phyloP scores from a whole-genome alignment of 2,113 vertebrate genomes.

The Thinocorus orbignyianus region DNA sequence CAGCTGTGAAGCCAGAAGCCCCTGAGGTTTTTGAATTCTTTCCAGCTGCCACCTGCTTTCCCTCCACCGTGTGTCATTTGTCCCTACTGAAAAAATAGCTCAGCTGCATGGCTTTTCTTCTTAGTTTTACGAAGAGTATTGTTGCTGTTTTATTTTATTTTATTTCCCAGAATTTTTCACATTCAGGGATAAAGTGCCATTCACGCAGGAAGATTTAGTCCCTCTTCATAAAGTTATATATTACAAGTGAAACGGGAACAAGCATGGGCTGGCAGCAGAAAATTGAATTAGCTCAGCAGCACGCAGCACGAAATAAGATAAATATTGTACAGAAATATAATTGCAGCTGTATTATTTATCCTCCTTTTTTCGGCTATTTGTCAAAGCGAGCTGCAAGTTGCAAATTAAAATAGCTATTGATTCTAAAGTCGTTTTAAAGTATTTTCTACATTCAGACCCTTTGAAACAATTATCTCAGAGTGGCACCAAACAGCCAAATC shows the following conservation, averaged over 20 bases:
- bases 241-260: conserved; percentile 56
- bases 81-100: not conserved
- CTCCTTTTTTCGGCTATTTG: conserved; percentile 23
- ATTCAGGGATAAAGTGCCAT: not conserved
- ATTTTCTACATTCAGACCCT: conserved; percentile 25
- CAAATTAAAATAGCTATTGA: conserved; percentile 68
- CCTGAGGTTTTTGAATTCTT: not conserved
- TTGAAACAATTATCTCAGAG: conserved; percentile 48
- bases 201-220: conserved; percentile 48
- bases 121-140: not conserved
- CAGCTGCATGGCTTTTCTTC: not conserved
- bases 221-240: conserved; percentile 52
- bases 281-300: conserved; percentile 69
- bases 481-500: not conserved
- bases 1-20: conserved; percentile 3
- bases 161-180: conserved; percentile 13
- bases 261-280: conserved; percentile 55
- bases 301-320: conserved; percentile 63
- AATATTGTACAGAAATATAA: conserved; percentile 68
- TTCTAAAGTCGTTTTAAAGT: conserved; percentile 58
- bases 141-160: not conserved
- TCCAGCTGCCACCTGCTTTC: not conserved
- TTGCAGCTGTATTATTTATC: conserved; percentile 61
- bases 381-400: conserved; percentile 37
- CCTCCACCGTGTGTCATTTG: not conserved